Base-by-base conservation (phyloP, 1,140 invertebrate genomes). In the Dermatophagoides farinae region DNA sequence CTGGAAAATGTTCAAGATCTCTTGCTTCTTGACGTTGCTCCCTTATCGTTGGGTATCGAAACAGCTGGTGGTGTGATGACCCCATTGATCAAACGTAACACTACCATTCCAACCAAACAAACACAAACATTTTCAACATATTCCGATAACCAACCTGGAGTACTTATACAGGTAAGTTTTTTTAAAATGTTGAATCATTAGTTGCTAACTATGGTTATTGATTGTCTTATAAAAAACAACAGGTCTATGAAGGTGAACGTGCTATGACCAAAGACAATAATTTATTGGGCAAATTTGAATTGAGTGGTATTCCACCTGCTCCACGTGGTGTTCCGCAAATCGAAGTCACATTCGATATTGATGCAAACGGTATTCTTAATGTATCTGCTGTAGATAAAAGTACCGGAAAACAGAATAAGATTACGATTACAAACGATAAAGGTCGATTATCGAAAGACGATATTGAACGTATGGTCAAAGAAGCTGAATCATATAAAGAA, bases 51-150 rank as follows among this genome's bases (percentile, higher is more conserved):
- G 67, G 92, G 91, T 79, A 96, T 96, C 68, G 90, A 95, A 72
- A 96, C 91, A 14, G 91, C 88, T 65, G 91, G 91, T 53, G 91
- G 91, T 69, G 88, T 96, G 57, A 96, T 96, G 90, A 95, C 88
- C 46, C 80, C 83, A 10, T 76, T 97, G 2, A 92, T 96, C 71
- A 91, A 95, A 75, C 79, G 90, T 47, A 96, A 96, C 77, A 91
- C 88, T 10, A 92, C 87, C 67, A 93, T 96, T 70, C 91, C 91
- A 38, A 90, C 87, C 38, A 95, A 92, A 73, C 88, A 92, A 69
- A 89, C 87, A 0, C 89, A 96, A 69, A 92, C 85, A 10, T 96
- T 96, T 75, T 92, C 90, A 52, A 96, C 91, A 0, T 93, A 93
- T 70, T 85, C 88, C 0, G 91, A 96, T 71, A 97, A 97, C 72